Conservation (phyloP, 2,113 vertebrate genomes). For the Brachirus orientalis region DNA sequence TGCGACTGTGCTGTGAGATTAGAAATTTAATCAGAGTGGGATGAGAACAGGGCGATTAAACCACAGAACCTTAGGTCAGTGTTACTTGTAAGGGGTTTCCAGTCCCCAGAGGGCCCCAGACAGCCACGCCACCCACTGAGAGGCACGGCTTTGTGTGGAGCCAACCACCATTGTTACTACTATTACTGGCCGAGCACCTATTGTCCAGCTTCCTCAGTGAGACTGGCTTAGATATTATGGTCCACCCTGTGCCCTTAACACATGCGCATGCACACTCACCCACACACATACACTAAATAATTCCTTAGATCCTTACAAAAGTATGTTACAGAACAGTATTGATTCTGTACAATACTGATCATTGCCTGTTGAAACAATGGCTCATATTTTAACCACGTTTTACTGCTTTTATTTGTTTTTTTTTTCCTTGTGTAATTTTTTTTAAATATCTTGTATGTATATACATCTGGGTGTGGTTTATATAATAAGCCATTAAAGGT, state of each 20-base stretch:
- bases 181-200: conserved; percentile 69
- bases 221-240: conserved; percentile 63
- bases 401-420: too few species aligned
- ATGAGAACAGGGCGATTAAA: neutral
- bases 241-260: conserved; percentile 62
- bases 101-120: conserved; percentile 61
- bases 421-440: too few species aligned
- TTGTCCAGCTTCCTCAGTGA: conserved; percentile 77
- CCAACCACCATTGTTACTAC: conserved; percentile 72
- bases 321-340: too few species aligned
- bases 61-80: conserved; percentile 8
- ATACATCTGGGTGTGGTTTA: too few species aligned
- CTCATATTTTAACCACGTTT: too few species aligned
- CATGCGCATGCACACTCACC: conserved; percentile 37
- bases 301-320: too few species aligned
- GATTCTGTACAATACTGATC: too few species aligned
- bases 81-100: conserved; percentile 25
- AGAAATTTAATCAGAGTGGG: neutral
- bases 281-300: neutral
- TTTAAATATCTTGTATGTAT: too few species aligned
- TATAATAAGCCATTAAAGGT: too few species aligned
- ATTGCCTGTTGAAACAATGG: too few species aligned
- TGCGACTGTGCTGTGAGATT: neutral
- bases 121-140: conserved; percentile 70
- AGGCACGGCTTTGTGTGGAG: conserved; percentile 63